phyloP scores from a whole-genome alignment of 2,113 vertebrate genomes.

The Heterocephalus glaber region DNA sequence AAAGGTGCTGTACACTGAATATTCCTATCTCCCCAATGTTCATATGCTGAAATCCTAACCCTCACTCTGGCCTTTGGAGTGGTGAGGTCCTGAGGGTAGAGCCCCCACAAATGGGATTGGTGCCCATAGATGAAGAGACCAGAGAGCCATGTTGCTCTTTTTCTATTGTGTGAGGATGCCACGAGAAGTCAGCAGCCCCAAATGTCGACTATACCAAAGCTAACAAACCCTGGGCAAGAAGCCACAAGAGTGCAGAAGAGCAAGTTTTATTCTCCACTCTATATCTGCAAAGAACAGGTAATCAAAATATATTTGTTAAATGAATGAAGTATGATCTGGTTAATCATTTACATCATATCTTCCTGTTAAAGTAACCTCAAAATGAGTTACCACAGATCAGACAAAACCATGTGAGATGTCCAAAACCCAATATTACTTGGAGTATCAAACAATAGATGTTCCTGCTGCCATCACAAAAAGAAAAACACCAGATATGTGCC shows the following conservation, averaged over 20 bases:
- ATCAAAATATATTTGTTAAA: constrained; percentile 8
- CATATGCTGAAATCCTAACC: not conserved
- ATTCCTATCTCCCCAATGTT: not conserved
- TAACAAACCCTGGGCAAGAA: not conserved
- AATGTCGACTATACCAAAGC: not conserved
- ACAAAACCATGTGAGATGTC: not conserved
- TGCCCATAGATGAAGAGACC: not conserved
- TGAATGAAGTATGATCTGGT: not conserved
- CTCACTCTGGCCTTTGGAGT: not conserved
- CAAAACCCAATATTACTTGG: constrained; percentile 19
- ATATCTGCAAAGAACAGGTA: not conserved
- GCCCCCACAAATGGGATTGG: not conserved
- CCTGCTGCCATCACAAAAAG: not conserved
- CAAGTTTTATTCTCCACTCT: not conserved
- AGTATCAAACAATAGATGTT: not conserved
- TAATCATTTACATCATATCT: not conserved
- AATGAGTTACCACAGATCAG: constrained; percentile 8
- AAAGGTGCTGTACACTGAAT: not conserved
- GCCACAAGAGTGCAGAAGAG: not conserved
- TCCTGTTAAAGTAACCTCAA: constrained; percentile 30
- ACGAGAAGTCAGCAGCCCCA: not conserved
- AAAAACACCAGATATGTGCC: not conserved
- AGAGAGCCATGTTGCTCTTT: not conserved
- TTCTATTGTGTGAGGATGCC: not conserved
- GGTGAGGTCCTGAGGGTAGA: not conserved